Evolutionary conservation across 2,113 vertebrate species (phyloP), one percentile per base, ranked within the genome.

Genomic region (Pollachius pollachius): DNA sequence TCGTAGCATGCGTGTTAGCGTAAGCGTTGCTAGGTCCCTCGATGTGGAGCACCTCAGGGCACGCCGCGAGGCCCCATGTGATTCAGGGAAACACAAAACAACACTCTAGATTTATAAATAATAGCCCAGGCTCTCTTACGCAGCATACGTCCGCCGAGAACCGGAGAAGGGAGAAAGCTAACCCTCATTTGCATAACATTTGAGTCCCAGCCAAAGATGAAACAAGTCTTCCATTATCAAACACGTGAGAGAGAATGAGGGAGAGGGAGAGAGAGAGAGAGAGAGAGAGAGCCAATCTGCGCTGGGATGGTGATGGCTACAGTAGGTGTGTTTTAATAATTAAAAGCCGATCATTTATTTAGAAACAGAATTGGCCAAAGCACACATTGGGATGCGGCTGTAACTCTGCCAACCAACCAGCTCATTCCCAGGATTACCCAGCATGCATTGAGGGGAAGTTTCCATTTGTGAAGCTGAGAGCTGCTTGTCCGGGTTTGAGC

Each of bases 301-400:
- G 5, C 71, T 69, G 65, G 63, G 56, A 27, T 63, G 60, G 34
- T 54, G 75, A 67, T 65, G 68, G 70, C 77, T 81, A 76, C 71
- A 78, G 76, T 79, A 75, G 72, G 69, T 68, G 41, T 37, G 69
- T 73, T 87, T 87, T 62, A 87, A 90, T 87, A 80, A 86, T 86
- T 81, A 61, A 87, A 48, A 63, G 54, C 25, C 13, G 52, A 84
- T 88, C 19, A 81, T 86, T 89, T 82, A 86, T 88, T 87, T 79
- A 86, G 75, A 52, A 74, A 77, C 66, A 80, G 77, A 82, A 82
- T 81, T 78, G 75, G 73, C 77, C 68, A 5, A 65, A 57, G 8
- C 68, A 77, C 65, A 52, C 34, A 21, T 65, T 79, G 72, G 70
- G 76, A 71, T 67, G 68, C 63, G 75, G 21, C 72, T 75, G 69